Evolutionary conservation across 2,113 vertebrate genomes (phyloP).

Genomic region (Colinus virginianus): DNA sequence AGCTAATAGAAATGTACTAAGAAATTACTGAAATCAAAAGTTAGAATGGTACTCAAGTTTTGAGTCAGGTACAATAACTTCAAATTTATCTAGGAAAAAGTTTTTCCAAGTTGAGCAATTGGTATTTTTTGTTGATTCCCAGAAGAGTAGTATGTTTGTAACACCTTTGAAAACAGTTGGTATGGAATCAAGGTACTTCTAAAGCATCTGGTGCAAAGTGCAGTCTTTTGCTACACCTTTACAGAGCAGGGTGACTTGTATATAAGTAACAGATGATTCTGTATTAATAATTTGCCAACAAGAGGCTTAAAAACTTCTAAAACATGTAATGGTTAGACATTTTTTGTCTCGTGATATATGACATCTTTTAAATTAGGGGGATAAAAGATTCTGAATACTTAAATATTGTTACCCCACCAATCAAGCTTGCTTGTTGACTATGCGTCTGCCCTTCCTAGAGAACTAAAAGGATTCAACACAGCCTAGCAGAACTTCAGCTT

Average conservation of each 20-base stretch:
- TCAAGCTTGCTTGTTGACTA: not conserved
- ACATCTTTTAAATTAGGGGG: rapidly evolving
- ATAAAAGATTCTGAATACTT: rapidly evolving
- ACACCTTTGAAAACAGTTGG: slow-evolving; percentile 30
- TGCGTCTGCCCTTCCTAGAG: not conserved
- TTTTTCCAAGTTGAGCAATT: slow-evolving; percentile 42
- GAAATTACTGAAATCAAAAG: not conserved
- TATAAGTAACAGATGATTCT: not conserved
- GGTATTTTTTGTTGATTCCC: slow-evolving; percentile 37
- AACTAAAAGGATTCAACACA: not conserved
- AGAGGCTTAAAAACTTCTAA: not conserved
- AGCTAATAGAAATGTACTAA: slow-evolving; percentile 15
- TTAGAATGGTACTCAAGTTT: not conserved
- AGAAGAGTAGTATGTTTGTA: not conserved
- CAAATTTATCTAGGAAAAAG: slow-evolving; percentile 21
- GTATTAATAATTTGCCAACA: not conserved
- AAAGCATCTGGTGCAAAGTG: not conserved
- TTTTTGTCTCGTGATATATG: not conserved
- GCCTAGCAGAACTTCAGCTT: not conserved
- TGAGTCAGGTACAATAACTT: slow-evolving; percentile 41
- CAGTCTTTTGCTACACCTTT: not conserved
- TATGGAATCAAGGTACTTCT: slow-evolving; percentile 25
- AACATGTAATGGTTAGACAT: not conserved
- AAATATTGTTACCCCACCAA: rapidly evolving
- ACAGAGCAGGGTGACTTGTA: not conserved